Base-by-base conservation (phyloP, 92 coral and sea anemone species). In the Zoanthus sociatus region DNA sequence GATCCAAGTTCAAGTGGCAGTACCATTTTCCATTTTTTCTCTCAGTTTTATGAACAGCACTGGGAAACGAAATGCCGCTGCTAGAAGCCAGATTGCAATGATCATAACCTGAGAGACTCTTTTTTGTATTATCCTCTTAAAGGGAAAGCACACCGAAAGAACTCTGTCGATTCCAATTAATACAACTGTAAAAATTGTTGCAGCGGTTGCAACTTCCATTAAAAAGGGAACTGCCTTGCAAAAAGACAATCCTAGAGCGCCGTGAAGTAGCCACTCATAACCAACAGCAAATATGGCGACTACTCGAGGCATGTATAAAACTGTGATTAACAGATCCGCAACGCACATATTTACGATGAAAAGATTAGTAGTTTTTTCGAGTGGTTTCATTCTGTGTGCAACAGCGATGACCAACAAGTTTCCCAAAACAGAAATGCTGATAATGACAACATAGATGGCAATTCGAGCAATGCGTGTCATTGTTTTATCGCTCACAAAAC, bases 51-150 rank as follows among this genome's bases (percentile, higher is more conserved):
- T 68, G 55, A 81, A 87, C 32, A 83, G 56, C 46, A 92, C 82
- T 21, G 95, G 95, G 31, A 76, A 60, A 48, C 95, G 90, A 30
- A 91, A 87, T 6, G 42, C 86, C 11, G 73, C n/a, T 20, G 95
- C 87, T 17, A 78, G 6, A 11, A 64, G 11, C 95, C 95, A 92
- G 66, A 84, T 83, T 20, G 78, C 46, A 4, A 76, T 1, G 14
- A 92, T 87, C 13, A 84, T 14, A 2, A 45, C 42, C 64, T 73
- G 63, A 13, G 61, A 76, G 8, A 3, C 45, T 18, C 33, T 48
- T 14, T 11, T 56, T 72, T 79, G 16, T 45, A 67, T 63, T 11
- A 76, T 18, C 33, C 32, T 84, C 37, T 31, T 73, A 6, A 84
- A 44, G 3, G 88, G 82, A 16, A 63, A 73, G 0, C 77, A 73